These are phyloP conservation scores for Anneissia japonica DNA, from an alignment of 35 echinoderm and acorn worm genomes.

Conservation along the genomic window DNA sequence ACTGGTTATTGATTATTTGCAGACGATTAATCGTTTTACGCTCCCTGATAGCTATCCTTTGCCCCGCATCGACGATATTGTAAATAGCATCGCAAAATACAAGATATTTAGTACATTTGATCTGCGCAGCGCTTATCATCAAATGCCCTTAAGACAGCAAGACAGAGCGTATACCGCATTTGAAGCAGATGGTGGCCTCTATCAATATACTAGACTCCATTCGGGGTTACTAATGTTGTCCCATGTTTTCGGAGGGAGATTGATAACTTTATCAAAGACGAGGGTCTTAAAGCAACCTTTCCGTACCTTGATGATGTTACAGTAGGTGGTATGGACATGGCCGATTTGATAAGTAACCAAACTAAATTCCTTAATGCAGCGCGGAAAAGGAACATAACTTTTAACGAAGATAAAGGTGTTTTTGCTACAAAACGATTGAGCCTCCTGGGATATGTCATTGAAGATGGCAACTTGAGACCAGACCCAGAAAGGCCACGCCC, in stretches of 20 bases:
- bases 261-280: slow-evolving; percentile 21
- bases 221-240: slow-evolving; percentile 28
- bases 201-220: slow-evolving; percentile 19
- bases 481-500: slow-evolving; percentile 5
- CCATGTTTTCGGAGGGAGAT: slow-evolving; percentile 26
- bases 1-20: slow-evolving; percentile 15
- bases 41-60: slow-evolving; percentile 37
- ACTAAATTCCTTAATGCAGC: slow-evolving; percentile 24
- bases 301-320: slow-evolving; percentile 25
- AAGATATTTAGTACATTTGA: slow-evolving; percentile 11
- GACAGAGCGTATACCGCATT: slow-evolving; percentile 5
- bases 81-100: slow-evolving; percentile 9
- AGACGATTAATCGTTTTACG: slow-evolving; percentile 31
- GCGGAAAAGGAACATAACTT: slow-evolving; percentile 33
- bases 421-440: slow-evolving; percentile 16
- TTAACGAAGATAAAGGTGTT: slow-evolving; percentile 24
- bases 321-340: slow-evolving; percentile 7
- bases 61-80: slow-evolving; percentile 23
- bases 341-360: slow-evolving; percentile 9
- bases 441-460: slow-evolving; percentile 8
- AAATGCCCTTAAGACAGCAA: background rate
- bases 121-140: slow-evolving; percentile 17
- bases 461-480: background rate
- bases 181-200: slow-evolving; percentile 32
- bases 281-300: slow-evolving; percentile 20